Base-by-base conservation (phyloP, 1,140 invertebrate genomes). In the Chelonus insularis region DNA sequence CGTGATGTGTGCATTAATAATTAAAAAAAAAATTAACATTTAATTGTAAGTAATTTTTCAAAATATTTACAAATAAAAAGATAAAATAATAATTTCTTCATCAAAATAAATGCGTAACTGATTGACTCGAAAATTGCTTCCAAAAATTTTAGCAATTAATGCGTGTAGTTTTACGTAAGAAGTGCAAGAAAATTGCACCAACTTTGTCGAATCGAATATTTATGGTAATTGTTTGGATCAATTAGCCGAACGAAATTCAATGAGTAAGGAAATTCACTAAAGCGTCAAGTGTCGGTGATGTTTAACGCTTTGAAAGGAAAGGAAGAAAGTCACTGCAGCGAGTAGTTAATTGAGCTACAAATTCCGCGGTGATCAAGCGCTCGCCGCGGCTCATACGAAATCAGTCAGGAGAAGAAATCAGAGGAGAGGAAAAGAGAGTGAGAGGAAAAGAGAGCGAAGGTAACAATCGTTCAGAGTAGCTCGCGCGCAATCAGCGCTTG, bases 341-440 rank as follows among this genome's bases (percentile, higher is more conserved):
- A 41, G 9, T 34, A 60, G 37, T 77, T 80, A 80, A 80, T 80
- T 79, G 78, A 79, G 78, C 78, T 79, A 79, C 77, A 80, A 79
- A 80, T 80, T 80, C 78, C 76, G 72, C 61, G 68, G 72, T 78
- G 77, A 79, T 80, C 77, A 79, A 78, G 74, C 73, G 75, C 74
- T 74, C 70, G 63, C 68, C 66, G 71, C 70, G 66, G 64, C 76
- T 79, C 78, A 77, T 79, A 76, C 75, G 70, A 79, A 80, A 79
- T 80, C 72, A 75, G 76, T 41, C 56, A 60, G 60, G 62, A 43
- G 18, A 16, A 43, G 8, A 14, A 43, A 16, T 18, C 12, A 43
- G 18, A 16, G n/a, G 14, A 43, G 41, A 43, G 41, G 18, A 8
- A 43, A 43, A 18, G n/a, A 16, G 18, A 43, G 16, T 18, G 16